phyloP scores from a whole-genome alignment of 2,797 vertebrate species.

The Lepidocolaptes lacrymiger region DNA sequence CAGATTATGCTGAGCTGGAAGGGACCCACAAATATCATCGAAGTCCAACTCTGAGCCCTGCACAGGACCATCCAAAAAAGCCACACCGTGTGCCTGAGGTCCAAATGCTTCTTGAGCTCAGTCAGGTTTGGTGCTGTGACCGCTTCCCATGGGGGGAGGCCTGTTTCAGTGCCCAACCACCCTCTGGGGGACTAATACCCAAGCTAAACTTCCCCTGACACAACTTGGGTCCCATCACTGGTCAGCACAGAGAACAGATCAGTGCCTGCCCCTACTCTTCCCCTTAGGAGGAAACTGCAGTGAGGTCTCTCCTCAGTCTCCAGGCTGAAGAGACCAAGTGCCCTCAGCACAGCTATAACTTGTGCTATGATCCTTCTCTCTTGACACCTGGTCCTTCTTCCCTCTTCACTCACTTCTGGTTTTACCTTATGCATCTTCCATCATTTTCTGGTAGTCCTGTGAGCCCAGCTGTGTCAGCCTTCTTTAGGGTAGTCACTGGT shows the following conservation, averaged over 20 bases:
- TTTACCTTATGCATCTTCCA: not conserved
- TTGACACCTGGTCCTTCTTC: not conserved
- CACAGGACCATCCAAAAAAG: not conserved
- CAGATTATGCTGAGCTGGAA: not conserved
- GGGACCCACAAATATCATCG: too few species aligned
- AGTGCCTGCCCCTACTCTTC: not conserved
- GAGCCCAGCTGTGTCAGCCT: not conserved
- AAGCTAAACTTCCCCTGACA: not conserved
- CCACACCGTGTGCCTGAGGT: not conserved
- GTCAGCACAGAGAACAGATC: not conserved
- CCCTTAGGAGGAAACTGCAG: not conserved
- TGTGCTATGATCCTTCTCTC: not conserved
- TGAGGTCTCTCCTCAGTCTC: not conserved
- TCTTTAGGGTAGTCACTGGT: rapidly evolving
- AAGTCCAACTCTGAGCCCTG: not conserved
- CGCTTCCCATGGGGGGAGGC: not conserved
- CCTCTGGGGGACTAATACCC: not conserved
- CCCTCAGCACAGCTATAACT: not conserved
- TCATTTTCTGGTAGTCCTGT: not conserved
- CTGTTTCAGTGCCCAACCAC: not conserved
- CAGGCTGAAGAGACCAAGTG: not conserved
- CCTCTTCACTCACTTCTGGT: not conserved
- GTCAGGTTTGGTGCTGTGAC: not conserved
- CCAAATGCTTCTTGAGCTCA: not conserved
- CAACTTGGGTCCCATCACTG: not conserved